These are phyloP conservation scores for Conopomorpha cramerella DNA, from an alignment of 1,140 invertebrate genomes.

Conservation along the genomic window DNA sequence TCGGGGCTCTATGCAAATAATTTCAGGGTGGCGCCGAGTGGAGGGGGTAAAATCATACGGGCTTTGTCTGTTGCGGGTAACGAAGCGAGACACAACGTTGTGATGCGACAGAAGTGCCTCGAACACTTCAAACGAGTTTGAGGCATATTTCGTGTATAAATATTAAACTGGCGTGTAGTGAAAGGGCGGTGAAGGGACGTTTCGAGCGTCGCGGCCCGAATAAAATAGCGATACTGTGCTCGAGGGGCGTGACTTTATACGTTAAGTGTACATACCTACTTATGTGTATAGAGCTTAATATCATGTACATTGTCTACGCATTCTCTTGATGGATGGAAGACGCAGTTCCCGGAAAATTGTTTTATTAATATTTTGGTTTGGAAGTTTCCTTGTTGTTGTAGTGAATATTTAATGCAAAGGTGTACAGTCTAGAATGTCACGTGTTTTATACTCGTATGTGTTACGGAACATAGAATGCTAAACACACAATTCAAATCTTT, in stretches of 20 bases:
- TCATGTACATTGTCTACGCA: too few species aligned
- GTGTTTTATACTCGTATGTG: too few species aligned
- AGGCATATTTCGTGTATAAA: constrained; percentile 35
- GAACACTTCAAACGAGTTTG: constrained; percentile 31
- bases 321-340: too few species aligned
- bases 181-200: constrained; percentile 11
- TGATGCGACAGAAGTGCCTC: constrained; percentile 29
- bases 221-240: constrained; percentile 16
- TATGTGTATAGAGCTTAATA: too few species aligned
- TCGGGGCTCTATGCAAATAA: constrained; percentile 54
- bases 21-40: constrained; percentile 28
- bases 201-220: constrained; percentile 24
- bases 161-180: constrained; percentile 32
- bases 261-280: too few species aligned
- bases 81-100: constrained; percentile 35
- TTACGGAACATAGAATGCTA: too few species aligned
- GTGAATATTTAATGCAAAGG: too few species aligned
- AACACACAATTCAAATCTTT: constrained; percentile 2
- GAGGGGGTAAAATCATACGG: constrained; percentile 37
- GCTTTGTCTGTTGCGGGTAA: constrained; percentile 48
- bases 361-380: too few species aligned
- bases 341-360: too few species aligned
- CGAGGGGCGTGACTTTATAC: constrained; percentile 15
- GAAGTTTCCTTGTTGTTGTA: too few species aligned
- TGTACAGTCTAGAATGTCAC: too few species aligned